Evolutionary conservation across 2,888 invertebrate genomes (phyloP).

Genomic region (Metallyticus violacea): DNA sequence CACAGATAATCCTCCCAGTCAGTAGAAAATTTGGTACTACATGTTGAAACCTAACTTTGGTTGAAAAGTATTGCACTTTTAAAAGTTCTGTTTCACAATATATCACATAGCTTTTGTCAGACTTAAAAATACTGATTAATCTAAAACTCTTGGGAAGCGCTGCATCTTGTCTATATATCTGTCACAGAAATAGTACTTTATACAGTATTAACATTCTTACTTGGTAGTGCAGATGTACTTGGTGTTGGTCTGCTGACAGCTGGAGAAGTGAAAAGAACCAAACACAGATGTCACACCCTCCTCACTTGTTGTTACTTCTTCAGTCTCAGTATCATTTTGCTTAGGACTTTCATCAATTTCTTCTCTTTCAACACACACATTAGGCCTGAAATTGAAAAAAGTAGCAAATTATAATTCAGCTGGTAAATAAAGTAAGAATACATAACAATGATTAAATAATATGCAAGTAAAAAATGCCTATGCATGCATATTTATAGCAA

Average conservation of each 20-base stretch:
- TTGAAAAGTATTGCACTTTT: too few species aligned
- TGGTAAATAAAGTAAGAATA: not conserved
- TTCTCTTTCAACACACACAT: slow-evolving; percentile 62
- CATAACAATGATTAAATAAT: too few species aligned
- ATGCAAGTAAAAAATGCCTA: too few species aligned
- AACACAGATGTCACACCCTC: slow-evolving; percentile 41
- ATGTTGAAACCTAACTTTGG: too few species aligned
- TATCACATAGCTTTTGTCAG: not conserved
- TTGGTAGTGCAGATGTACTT: slow-evolving; percentile 55
- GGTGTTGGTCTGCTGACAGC: slow-evolving; percentile 49
- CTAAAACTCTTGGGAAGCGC: too few species aligned
- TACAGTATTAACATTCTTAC: slow-evolving; percentile 40
- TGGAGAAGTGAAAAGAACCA: slow-evolving; percentile 50
- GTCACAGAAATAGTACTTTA: too few species aligned
- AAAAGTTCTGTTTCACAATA: not conserved
- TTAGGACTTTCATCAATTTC: slow-evolving; percentile 45
- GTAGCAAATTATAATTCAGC: too few species aligned
- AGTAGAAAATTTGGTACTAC: too few species aligned
- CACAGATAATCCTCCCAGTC: too few species aligned
- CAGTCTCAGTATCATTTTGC: slow-evolving; percentile 44
- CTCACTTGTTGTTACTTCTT: slow-evolving; percentile 23
- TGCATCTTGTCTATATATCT: too few species aligned
- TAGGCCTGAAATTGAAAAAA: slow-evolving; percentile 49
- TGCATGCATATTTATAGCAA: too few species aligned
- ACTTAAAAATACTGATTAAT: not conserved